These are phyloP conservation scores for Falco rusticolus DNA, from an alignment of 2,797 vertebrate genomes.

Conservation along the genomic window DNA sequence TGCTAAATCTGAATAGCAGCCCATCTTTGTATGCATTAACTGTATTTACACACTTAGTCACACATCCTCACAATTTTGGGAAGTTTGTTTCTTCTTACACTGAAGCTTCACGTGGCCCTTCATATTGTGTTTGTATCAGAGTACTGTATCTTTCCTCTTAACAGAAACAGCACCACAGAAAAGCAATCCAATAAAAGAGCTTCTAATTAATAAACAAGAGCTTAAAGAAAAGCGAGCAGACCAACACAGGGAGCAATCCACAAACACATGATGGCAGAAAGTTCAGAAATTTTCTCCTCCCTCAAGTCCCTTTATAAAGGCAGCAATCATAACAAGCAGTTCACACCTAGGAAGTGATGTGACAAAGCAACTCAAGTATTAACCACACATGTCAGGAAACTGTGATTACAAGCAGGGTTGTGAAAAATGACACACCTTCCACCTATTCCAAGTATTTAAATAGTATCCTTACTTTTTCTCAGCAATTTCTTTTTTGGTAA, in stretches of 20 bases:
- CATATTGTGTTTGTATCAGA: not conserved
- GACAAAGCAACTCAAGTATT: not conserved
- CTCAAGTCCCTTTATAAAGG: not conserved
- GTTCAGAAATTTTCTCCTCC: not conserved
- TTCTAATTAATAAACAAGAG: not conserved
- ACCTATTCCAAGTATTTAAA: not conserved
- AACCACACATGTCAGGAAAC: not conserved
- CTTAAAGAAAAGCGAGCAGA: not conserved
- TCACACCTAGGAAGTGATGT: not conserved
- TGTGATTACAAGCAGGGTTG: not conserved
- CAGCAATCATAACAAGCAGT: not conserved
- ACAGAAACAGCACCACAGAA: not conserved
- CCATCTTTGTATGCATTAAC: not conserved
- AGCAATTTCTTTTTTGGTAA: not conserved
- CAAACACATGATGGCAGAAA: not conserved
- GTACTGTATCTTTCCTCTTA: not conserved
- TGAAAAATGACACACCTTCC: not conserved
- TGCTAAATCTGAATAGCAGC: not conserved
- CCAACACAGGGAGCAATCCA: not conserved
- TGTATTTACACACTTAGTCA: not conserved
- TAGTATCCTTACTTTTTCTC: accelerated
- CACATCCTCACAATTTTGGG: not conserved
- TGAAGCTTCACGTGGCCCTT: not conserved
- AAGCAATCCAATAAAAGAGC: not conserved
- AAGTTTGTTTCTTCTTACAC: not conserved